phyloP scores from a whole-genome alignment of 2,113 vertebrate species.

The Rhadina sibilatrix region DNA sequence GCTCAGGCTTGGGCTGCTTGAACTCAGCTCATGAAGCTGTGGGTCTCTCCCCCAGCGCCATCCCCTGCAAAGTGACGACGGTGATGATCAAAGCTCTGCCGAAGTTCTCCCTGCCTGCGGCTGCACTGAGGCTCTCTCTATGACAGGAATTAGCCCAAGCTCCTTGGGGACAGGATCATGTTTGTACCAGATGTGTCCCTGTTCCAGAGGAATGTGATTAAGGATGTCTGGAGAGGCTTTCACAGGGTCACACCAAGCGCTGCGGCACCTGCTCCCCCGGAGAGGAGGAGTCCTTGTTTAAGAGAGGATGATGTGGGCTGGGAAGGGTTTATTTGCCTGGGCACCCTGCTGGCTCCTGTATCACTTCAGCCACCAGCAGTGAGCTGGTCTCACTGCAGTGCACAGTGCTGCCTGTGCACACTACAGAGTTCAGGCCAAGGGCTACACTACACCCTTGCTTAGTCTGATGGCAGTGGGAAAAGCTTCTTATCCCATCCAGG shows the following conservation, averaged over 20 bases:
- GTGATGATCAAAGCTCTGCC: fast-evolving
- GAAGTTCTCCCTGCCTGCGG: not conserved
- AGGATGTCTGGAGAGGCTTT: not conserved
- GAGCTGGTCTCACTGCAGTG: fast-evolving
- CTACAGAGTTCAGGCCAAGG: not conserved
- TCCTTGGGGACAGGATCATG: constrained; percentile 46
- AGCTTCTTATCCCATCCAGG: not conserved
- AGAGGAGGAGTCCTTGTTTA: not conserved
- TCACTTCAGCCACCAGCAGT: not conserved
- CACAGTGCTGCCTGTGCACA: not conserved
- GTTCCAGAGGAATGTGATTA: constrained; percentile 64
- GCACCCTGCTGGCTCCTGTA: not conserved
- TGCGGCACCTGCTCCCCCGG: constrained; percentile 1
- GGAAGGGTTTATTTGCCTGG: not conserved
- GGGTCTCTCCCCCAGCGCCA: not conserved
- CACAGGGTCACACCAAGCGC: not conserved
- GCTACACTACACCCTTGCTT: not conserved
- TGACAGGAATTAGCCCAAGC: not conserved
- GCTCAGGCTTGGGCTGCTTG: not conserved
- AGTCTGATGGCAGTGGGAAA: not conserved
- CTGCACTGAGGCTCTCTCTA: not conserved
- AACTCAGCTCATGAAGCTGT: not conserved
- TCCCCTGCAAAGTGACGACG: not conserved
- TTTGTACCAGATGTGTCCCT: constrained; percentile 62
- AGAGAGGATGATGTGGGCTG: fast-evolving